These are phyloP conservation scores for Charina bottae DNA, from an alignment of 2,113 vertebrate genomes.

Conservation along the genomic window DNA sequence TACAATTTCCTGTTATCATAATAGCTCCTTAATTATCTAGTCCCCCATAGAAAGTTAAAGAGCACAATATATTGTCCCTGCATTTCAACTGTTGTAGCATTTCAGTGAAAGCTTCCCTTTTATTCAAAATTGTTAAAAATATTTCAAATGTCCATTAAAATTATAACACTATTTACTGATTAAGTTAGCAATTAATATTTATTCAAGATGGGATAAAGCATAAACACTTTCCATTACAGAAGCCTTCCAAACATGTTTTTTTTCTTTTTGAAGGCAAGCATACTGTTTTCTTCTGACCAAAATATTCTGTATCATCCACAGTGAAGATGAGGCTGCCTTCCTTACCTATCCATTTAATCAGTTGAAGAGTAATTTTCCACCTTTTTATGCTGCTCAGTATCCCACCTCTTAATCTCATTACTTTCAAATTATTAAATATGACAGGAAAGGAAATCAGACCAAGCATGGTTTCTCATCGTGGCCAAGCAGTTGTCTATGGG, in stretches of 20 bases:
- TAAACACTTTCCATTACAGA: neutral
- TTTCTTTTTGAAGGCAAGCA: constrained; percentile 18
- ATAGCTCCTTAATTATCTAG: neutral
- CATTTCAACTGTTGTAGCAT: accelerated
- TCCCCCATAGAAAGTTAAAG: neutral
- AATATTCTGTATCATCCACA: neutral
- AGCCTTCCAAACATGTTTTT: neutral
- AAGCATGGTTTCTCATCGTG: neutral
- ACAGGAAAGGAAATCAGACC: neutral
- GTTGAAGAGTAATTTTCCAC: neutral
- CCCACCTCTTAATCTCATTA: neutral
- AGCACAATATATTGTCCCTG: neutral
- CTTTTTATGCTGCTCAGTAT: neutral
- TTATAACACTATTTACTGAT: neutral
- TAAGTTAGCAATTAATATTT: neutral
- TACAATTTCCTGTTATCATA: neutral
- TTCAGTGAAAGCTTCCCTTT: neutral
- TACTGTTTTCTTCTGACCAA: neutral
- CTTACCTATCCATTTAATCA: neutral
- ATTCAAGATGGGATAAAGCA: neutral
- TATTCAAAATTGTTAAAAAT: neutral
- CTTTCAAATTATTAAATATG: neutral
- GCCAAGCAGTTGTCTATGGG: neutral
- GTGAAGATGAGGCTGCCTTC: neutral
- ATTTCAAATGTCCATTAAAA: neutral